These are phyloP conservation scores for Perithous albicinctus DNA, from an alignment of 2,888 invertebrate species.

Conservation along the genomic window DNA sequence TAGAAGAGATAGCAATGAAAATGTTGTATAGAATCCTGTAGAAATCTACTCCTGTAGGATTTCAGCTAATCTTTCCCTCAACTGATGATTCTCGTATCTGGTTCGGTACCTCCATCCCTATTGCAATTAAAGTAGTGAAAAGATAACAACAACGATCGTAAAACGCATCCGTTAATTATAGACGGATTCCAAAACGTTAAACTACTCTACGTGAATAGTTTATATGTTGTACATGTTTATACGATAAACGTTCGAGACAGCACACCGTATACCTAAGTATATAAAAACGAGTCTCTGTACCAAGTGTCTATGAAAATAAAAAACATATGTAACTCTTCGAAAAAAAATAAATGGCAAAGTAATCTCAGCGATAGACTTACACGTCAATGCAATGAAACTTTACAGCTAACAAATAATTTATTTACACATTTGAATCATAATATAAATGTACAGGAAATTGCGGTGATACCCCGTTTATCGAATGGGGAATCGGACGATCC, in stretches of 20 bases:
- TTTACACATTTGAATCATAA: slow-evolving; percentile 57
- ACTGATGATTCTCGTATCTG: slow-evolving; percentile 14
- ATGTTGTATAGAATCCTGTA: slow-evolving; percentile 49
- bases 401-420: slow-evolving; percentile 61
- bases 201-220: slow-evolving; percentile 54
- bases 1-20: slow-evolving; percentile 19
- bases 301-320: slow-evolving; percentile 56
- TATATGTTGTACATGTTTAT: slow-evolving; percentile 66
- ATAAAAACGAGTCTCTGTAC: slow-evolving; percentile 57
- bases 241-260: slow-evolving; percentile 61
- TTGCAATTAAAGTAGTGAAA: slow-evolving; percentile 15
- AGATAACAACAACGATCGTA: slow-evolving; percentile 41
- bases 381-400: slow-evolving; percentile 4
- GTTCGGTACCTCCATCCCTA: slow-evolving; percentile 22
- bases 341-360: slow-evolving; percentile 57
- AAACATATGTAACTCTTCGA: slow-evolving; percentile 21
- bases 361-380: slow-evolving; percentile 24
- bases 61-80: slow-evolving; percentile 15
- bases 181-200: slow-evolving; percentile 6
- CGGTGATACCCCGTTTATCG: slow-evolving; percentile 4
- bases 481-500: slow-evolving; percentile 1
- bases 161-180: slow-evolving; percentile 28
- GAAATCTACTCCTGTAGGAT: slow-evolving; percentile 42
- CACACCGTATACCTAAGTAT: slow-evolving; percentile 57
- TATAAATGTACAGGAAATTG: slow-evolving; percentile 22